A percentile compares a stretch with the other conserved stretches of the same genome.
Evolutionary conservation across 2,113 vertebrate species (phyloP).

Genomic region (Salminus brasiliensis): DNA sequence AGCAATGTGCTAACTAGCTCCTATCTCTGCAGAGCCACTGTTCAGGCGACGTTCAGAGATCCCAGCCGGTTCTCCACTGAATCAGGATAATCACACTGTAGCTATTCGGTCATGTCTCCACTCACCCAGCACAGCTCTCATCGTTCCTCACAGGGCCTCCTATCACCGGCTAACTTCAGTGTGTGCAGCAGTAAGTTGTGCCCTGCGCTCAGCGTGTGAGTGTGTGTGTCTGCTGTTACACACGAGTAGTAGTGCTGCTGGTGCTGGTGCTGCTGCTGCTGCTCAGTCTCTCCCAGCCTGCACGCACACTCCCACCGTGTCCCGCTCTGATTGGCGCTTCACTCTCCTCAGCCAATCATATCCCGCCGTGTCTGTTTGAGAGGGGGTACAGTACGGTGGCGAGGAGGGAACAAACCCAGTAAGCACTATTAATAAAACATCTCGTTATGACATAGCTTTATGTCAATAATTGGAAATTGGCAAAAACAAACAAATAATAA

Average conservation of each 20-base stretch:
- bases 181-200: neutral
- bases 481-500: no score
- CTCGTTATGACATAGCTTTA: no score
- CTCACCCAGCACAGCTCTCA: constrained; percentile 46
- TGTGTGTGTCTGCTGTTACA: no score
- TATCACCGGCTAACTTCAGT: neutral
- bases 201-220: neutral
- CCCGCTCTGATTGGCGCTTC: constrained; percentile 49
- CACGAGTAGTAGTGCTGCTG: neutral
- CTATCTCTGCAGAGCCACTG: no score
- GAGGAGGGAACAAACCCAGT: neutral
- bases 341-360: constrained; percentile 16
- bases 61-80: no score
- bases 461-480: no score
- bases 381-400: constrained; percentile 17
- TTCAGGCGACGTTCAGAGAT: no score
- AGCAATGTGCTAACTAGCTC: no score
- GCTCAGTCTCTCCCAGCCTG: neutral
- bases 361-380: constrained; percentile 41
- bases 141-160: neutral
- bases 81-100: no score
- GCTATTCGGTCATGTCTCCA: neutral
- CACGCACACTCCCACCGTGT: constrained; percentile 43
- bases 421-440: neutral
- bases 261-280: no score